Base-by-base conservation (phyloP, 2,888 invertebrate species). In the Gari tellinella region DNA sequence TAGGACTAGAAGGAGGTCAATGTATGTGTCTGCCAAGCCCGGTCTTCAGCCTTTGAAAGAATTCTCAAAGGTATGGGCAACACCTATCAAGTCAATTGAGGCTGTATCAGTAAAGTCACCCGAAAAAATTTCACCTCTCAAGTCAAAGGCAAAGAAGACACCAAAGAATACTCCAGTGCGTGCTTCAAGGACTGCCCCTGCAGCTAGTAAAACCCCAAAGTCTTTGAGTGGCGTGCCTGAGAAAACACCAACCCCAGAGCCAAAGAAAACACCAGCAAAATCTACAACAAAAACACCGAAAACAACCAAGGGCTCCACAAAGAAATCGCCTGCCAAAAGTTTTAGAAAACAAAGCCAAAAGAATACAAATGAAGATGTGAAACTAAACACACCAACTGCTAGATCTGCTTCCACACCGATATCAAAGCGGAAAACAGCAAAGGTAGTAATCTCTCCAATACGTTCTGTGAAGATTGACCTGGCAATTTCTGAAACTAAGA, bases 41-140 rank as follows among this genome's bases (percentile, higher is more conserved):
- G 52, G 61, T 7, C 45, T 57, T 26, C 52, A 62, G 21, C 31
- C 65, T 1, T 58, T 56, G 19, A 66, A 62, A 21, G 58, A 66
- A 3, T 78, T 78, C 48, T 78, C 78, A 7, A 78, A 78, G 55
- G 78, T 78, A 19, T 78, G 65, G 61, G 45, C 66, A 3, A 78
- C 78, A n/a, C 78, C 78, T 40, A 21, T 66, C 0, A 62, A 63
- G 58, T n/a, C 55, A 15, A 26, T 31, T 10, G 15, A 51, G 25
- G 4, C 5, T 10, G 49, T 23, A 12, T 19, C 41, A 14, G 25
- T n/a, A 8, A 37, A 37, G 19, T 25, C 25, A 31, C 48, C 58
- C 21, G 37, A 10, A 10, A 26, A 60, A 25, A 37, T n/a, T 7
- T 15, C 17, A 4, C 31, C 31, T 7, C 5, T 10, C 4, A 4